Conservation (phyloP, 2,888 invertebrate genomes). For the Monopis laevigella region DNA sequence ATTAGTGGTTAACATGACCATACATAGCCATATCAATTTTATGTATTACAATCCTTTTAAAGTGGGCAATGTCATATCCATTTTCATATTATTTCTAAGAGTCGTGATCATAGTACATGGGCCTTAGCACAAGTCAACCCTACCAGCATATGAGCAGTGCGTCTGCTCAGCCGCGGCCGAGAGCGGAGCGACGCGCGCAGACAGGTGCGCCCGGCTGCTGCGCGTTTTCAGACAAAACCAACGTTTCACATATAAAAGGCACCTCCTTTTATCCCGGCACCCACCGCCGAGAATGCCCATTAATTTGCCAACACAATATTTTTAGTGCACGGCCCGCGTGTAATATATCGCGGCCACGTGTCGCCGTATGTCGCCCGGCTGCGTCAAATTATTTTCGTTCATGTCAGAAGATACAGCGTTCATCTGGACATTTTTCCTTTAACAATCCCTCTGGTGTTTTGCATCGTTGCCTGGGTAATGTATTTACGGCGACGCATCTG, state of each 20-base stretch:
- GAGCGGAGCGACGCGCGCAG: conserved; percentile 39
- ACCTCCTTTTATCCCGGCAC: conserved; percentile 66
- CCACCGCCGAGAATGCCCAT: conserved; percentile 66
- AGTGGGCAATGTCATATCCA: too few species aligned
- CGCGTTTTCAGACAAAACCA: conserved; percentile 63
- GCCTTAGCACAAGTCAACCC: too few species aligned
- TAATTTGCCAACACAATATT: conserved; percentile 69
- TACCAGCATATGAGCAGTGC: too few species aligned
- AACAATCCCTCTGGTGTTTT: conserved; percentile 48
- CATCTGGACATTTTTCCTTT: conserved; percentile 65
- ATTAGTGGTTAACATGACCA: too few species aligned
- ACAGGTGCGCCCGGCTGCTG: conserved; percentile 65
- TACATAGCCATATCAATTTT: too few species aligned
- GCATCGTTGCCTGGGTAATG: not conserved
- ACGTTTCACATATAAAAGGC: conserved; percentile 66
- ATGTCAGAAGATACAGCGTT: conserved; percentile 64
- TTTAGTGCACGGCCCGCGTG: conserved; percentile 65
- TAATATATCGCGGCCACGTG: conserved; percentile 67
- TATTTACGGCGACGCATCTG: not conserved
- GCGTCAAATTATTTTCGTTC: conserved; percentile 68
- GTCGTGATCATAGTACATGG: too few species aligned
- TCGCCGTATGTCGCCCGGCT: conserved; percentile 66
- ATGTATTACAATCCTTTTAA: too few species aligned
- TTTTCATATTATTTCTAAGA: too few species aligned
- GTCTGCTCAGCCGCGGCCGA: conserved; percentile 9